Conservation (phyloP, 92 coral and sea anemone genomes). For the Zoanthus solanderi region DNA sequence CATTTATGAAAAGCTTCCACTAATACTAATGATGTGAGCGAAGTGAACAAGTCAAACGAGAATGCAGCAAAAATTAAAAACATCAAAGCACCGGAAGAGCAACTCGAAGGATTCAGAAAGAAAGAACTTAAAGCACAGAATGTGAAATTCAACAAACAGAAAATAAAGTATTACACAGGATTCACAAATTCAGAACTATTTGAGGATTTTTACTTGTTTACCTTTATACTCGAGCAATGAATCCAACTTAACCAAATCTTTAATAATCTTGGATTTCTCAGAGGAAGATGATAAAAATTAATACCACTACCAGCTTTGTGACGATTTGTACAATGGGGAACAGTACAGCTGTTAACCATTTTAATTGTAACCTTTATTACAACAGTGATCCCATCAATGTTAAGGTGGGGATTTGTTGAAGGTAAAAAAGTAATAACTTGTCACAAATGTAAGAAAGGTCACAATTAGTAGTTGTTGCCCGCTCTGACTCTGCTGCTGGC, state of each 20-base stretch:
- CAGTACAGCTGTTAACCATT: too few relatives aligned
- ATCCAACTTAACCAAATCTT: not conserved
- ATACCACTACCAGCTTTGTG: too few relatives aligned
- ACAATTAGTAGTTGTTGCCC: too few relatives aligned
- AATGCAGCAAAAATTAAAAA: not conserved
- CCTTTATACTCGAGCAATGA: not conserved
- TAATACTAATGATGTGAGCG: conserved; percentile 8
- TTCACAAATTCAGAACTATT: conserved; percentile 37
- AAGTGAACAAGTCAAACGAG: not conserved
- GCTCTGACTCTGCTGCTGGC: too few relatives aligned
- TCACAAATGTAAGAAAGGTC: too few relatives aligned
- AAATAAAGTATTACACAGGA: conserved; percentile 47
- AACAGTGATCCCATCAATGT: too few relatives aligned
- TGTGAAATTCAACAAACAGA: conserved; percentile 36
- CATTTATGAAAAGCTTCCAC: not conserved
- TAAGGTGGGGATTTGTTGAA: too few relatives aligned
- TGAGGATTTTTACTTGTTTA: conserved; percentile 25
- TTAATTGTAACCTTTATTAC: too few relatives aligned
- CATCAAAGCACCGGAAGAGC: conserved; percentile 26
- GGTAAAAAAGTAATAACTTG: too few relatives aligned
- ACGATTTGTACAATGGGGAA: too few relatives aligned
- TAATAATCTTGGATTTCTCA: not conserved
- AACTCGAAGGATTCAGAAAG: conserved; percentile 28
- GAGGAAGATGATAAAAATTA: too few relatives aligned
- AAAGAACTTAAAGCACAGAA: conserved; percentile 43